Evolutionary conservation across 2,888 invertebrate genomes (phyloP).

Genomic region (Phytoseiulus persimilis): DNA sequence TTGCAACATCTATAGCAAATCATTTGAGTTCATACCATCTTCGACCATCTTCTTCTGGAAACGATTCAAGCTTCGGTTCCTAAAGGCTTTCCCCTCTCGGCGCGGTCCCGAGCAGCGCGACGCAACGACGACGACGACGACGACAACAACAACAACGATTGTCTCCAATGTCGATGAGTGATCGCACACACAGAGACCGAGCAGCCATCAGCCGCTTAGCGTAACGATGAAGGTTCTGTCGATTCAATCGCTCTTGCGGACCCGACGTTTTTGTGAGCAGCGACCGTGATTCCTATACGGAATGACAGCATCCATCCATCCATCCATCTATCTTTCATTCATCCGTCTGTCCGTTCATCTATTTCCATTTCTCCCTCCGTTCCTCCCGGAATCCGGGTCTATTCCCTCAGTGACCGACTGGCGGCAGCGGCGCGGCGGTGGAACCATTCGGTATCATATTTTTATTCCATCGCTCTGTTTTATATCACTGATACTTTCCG

Average conservation of each 20-base stretch:
- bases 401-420: background rate
- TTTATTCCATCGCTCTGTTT: background rate
- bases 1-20: background rate
- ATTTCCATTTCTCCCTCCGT: background rate
- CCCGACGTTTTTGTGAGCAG: background rate
- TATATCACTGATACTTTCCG: background rate
- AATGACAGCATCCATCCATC: background rate
- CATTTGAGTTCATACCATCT: background rate
- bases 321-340: background rate
- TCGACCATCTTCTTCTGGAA: background rate
- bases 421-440: background rate
- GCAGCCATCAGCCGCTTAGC: background rate
- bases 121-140: background rate
- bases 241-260: background rate
- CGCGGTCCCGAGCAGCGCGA: background rate
- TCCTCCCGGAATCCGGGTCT: background rate
- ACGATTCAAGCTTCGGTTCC: background rate
- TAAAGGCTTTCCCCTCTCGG: background rate
- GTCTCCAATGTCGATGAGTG: background rate
- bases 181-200: background rate
- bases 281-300: background rate
- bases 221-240: conserved; percentile 5
- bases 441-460: background rate
- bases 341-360: background rate
- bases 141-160: background rate